Conservation (phyloP, 2,888 invertebrate species). For the Euproctis similis region DNA sequence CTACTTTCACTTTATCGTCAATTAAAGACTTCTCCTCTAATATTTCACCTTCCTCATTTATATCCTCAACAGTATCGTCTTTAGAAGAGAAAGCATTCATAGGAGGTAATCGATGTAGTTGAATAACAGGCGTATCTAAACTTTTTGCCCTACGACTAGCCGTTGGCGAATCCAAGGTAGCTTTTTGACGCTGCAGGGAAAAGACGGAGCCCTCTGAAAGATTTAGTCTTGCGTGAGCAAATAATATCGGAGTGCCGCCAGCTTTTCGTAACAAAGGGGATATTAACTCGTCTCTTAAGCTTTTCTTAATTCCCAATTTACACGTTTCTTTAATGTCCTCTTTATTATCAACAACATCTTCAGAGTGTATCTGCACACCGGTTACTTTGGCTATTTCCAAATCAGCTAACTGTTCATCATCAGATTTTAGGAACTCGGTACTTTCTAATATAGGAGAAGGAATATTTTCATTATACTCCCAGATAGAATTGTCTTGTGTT, state of each 20-base stretch:
- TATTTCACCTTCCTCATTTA: slow-evolving; percentile 80
- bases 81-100: slow-evolving; percentile 92
- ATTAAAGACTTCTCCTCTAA: slow-evolving; percentile 77
- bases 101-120: slow-evolving; percentile 85
- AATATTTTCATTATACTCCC: slow-evolving; percentile 79
- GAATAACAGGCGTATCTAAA: slow-evolving; percentile 88
- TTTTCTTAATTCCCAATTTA: slow-evolving; percentile 60
- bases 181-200: slow-evolving; percentile 84
- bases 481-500: slow-evolving; percentile 74
- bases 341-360: slow-evolving; percentile 46
- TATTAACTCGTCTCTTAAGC: slow-evolving; percentile 80
- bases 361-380: slow-evolving; percentile 47
- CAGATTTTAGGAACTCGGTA: slow-evolving; percentile 76
- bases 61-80: slow-evolving; percentile 89
- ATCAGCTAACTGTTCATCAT: slow-evolving; percentile 73
- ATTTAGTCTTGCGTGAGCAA: slow-evolving; percentile 86
- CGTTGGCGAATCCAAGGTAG: slow-evolving; percentile 83
- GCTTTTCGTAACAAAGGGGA: slow-evolving; percentile 82
- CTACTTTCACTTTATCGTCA: slow-evolving; percentile 46
- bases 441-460: slow-evolving; percentile 79
- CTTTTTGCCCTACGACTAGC: slow-evolving; percentile 87
- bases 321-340: slow-evolving; percentile 41
- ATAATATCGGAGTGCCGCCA: slow-evolving; percentile 85
- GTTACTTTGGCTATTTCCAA: slow-evolving; percentile 75
- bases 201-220: slow-evolving; percentile 90